Evolutionary conservation across 2,888 invertebrate species (phyloP), one percentile per base, ranked within the genome.

Genomic region (Limnephilus lunatus): DNA sequence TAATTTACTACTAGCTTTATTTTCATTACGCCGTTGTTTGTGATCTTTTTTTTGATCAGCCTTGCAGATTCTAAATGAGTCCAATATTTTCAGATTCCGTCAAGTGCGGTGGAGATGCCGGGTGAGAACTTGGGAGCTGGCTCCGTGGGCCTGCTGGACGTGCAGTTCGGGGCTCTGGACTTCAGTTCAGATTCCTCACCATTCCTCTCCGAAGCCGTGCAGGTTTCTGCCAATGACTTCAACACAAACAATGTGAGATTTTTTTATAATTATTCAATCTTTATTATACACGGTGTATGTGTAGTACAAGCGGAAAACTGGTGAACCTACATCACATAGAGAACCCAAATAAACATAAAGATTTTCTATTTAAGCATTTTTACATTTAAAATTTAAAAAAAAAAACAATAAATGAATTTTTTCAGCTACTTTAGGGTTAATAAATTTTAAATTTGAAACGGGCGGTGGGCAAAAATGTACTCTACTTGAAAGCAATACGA

Each of bases 31-130:
- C 19, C 53, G 3, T 4, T 19, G 53, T 19, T 53, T 53, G 53
- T 19, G 48, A 48, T 30, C 30, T 81, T 86, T 91, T 44, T 87
- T 39, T 30, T 12, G 80, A 81, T 19, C 31, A 81, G 19, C 31
- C 25, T 25, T 1, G 81, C n/a, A n/a, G 32, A 81, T 89, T 4
- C 68, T 85, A 53, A 31, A 82, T 35, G 82, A 68, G 25, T 25
- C 2, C 68, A n/a, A n/a, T 81, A 81, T 39, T 89, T 81, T 53
- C 95, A 99, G 98, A 99, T 99, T 94, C 99, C 99, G 83, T 97
- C 98, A 90, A 98, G 98, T 92, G 99, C 99, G 35, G 99, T 99
- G 81, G 99, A 99, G 96, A 99, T 99, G 99, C 99, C 99, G 0
- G 99, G 98, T 93, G 98, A 98, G 94, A 96, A 98, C 92, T 96